phyloP scores from a whole-genome alignment of 2,113 vertebrate genomes.

The Callopanchax toddi region DNA sequence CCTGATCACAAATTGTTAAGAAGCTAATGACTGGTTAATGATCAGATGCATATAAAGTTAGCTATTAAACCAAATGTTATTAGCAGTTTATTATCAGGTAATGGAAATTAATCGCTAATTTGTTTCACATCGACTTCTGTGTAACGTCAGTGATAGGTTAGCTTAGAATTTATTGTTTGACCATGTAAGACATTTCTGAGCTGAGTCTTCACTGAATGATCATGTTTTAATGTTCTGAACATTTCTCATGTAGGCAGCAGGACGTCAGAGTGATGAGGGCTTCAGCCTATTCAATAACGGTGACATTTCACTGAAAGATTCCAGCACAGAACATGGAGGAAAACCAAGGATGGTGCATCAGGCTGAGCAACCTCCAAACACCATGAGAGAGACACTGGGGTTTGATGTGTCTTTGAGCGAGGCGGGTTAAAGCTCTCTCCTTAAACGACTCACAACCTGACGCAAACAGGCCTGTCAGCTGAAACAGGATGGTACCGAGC shows the following conservation, averaged over 20 bases:
- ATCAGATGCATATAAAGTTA: neutral
- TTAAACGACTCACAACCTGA: constrained; percentile 53
- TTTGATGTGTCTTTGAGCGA: constrained; percentile 35
- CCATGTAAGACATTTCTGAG: no score
- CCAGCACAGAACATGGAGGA: neutral
- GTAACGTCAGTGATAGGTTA: no score
- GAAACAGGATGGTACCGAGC: constrained; percentile 39
- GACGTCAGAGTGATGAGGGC: constrained; percentile 2
- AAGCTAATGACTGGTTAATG: no score
- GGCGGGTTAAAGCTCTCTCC: constrained; percentile 48
- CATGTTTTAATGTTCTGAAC: neutral
- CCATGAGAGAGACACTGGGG: constrained; percentile 31
- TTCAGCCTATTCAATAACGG: constrained; percentile 33
- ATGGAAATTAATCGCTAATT: neutral
- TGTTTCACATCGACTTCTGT: neutral
- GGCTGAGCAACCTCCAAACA: constrained; percentile 36
- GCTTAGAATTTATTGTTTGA: no score
- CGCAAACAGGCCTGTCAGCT: constrained; percentile 49
- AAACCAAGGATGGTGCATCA: constrained; percentile 30
- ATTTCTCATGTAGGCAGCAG: neutral
- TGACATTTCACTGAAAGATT: neutral
- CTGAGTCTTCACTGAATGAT: no score
- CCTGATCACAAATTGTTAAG: no score
- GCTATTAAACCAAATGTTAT: neutral
- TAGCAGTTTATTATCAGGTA: neutral